Evolutionary conservation across 2,888 invertebrate species (phyloP).

Genomic region (Lasioglossum figueresi): DNA sequence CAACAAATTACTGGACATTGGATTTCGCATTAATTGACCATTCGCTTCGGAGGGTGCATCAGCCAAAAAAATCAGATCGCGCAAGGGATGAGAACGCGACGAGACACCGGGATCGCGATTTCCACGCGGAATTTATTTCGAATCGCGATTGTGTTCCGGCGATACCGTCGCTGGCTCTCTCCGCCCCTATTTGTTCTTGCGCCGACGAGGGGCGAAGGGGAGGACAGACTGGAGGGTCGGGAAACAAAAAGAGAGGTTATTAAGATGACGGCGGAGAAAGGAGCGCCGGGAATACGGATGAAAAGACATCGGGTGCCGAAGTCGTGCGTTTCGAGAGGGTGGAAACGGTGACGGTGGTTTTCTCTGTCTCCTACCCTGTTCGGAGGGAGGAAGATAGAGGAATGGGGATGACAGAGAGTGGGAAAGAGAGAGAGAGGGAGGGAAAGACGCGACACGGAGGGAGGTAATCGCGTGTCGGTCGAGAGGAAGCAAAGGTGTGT

Average conservation of each 20-base stretch:
- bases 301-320: constrained; percentile 68
- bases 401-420: neutral
- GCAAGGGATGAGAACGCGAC: neutral
- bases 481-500: constrained; percentile 60
- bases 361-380: neutral
- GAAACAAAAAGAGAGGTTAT: constrained; percentile 41
- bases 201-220: neutral
- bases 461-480: constrained; percentile 44
- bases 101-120: neutral
- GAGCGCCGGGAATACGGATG: constrained; percentile 53
- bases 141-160: constrained; percentile 16
- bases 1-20: too few relatives aligned
- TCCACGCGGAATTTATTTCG: constrained; percentile 6
- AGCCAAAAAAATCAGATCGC: neutral
- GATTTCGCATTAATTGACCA: too few relatives aligned
- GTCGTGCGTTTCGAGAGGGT: constrained; percentile 59
- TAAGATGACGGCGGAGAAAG: constrained; percentile 30
- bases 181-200: constrained; percentile 23
- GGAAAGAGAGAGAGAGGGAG: neutral
- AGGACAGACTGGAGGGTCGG: constrained; percentile 7
- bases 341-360: constrained; percentile 11
- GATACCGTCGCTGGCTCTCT: constrained; percentile 3
- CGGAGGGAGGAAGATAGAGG: neutral
- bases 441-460: constrained; percentile 8
- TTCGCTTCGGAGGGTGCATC: neutral